Percentiles rank a stretch among this genome's conserved stretches.
phyloP scores from a whole-genome alignment of 2,113 vertebrate genomes.

The Poeciliopsis occidentalis region DNA sequence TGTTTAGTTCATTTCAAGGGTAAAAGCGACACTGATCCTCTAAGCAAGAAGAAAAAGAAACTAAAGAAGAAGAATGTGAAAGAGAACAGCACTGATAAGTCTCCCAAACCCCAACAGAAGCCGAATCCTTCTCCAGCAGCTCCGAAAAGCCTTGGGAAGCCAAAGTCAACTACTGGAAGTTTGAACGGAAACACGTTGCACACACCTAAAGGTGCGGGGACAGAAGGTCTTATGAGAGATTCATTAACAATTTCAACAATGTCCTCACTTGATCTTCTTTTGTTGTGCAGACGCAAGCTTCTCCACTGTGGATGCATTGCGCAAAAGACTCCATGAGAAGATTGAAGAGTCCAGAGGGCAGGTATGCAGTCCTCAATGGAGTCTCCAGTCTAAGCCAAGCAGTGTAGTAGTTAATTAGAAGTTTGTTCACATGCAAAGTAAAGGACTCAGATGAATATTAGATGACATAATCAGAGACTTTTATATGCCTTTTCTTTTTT shows the following conservation, averaged over 20 bases:
- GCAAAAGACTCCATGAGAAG: slow-evolving; percentile 90
- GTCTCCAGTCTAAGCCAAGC: neutral
- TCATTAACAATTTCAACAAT: no score
- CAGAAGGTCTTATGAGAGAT: neutral
- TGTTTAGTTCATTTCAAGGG: slow-evolving; percentile 63
- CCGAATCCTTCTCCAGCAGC: neutral
- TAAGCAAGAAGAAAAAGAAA: slow-evolving; percentile 84
- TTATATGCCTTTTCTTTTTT: no score
- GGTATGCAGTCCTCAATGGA: slow-evolving; percentile 68
- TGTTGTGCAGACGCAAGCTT: slow-evolving; percentile 53
- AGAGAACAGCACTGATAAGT: slow-evolving; percentile 47
- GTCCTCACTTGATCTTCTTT: neutral
- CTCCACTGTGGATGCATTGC: slow-evolving; percentile 85
- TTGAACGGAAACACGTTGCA: slow-evolving; percentile 20
- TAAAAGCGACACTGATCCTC: slow-evolving; percentile 56
- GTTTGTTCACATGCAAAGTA: neutral
- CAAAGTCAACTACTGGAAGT: slow-evolving; percentile 18
- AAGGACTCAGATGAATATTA: neutral
- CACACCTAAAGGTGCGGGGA: slow-evolving; percentile 50
- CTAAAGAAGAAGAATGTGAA: slow-evolving; percentile 70
- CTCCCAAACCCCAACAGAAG: slow-evolving; percentile 45
- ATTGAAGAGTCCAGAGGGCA: slow-evolving; percentile 87
- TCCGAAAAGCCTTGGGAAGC: slow-evolving; percentile 24
- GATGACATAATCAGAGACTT: no score
- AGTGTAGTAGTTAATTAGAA: neutral